These are phyloP conservation scores for Apostichopus japonicus DNA, from an alignment of 35 echinoderm and acorn worm species.

Conservation along the genomic window DNA sequence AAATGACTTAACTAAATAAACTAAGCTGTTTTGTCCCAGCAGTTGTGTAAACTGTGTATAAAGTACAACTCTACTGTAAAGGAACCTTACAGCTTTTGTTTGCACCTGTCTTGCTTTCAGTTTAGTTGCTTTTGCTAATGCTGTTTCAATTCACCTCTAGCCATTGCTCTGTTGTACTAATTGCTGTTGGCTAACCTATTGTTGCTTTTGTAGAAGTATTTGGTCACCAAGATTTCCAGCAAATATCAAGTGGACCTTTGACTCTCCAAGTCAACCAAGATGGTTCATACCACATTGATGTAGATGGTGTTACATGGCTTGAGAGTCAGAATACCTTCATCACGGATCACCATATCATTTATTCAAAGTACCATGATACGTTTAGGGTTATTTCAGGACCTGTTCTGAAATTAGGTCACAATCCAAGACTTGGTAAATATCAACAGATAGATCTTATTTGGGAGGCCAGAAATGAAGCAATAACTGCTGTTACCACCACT, in stretches of 20 bases:
- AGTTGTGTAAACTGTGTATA: too few species aligned
- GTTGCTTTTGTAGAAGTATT: background rate
- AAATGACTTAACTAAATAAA: too few species aligned
- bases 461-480: constrained; percentile 45
- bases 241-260: constrained; percentile 42
- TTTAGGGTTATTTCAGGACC: constrained; percentile 39
- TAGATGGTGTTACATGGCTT: constrained; percentile 51
- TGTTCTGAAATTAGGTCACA: background rate
- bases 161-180: too few species aligned
- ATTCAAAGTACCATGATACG: constrained; percentile 45
- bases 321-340: constrained; percentile 60
- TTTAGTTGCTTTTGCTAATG: too few species aligned
- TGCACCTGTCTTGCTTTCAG: too few species aligned
- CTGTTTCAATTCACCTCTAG: too few species aligned
- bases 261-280: constrained; percentile 10
- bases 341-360: constrained; percentile 44
- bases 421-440: constrained; percentile 42
- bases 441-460: constrained; percentile 39
- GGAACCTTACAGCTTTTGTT: too few species aligned
- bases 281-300: constrained; percentile 33
- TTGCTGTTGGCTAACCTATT: too few species aligned
- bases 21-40: too few species aligned
- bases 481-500: constrained; percentile 26
- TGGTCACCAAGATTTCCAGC: background rate
- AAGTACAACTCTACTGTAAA: too few species aligned